These are phyloP conservation scores for Hipposideros larvatus DNA, from an alignment of 2,797 vertebrate genomes.

Conservation along the genomic window DNA sequence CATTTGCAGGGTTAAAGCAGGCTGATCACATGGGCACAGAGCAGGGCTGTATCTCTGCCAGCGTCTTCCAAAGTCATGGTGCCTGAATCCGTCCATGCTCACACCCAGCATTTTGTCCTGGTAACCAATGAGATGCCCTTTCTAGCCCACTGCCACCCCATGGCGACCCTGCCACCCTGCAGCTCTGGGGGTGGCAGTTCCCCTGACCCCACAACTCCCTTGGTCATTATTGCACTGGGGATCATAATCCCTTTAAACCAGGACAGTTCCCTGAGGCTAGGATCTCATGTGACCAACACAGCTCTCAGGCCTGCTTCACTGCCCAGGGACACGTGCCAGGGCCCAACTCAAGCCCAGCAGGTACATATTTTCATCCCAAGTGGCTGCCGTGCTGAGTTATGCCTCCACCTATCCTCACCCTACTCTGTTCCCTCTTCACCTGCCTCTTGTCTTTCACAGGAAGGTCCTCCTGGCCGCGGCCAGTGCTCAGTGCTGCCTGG, in stretches of 20 bases:
- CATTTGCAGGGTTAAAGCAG: not conserved
- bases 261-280: not conserved
- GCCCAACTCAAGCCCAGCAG: rapidly evolving
- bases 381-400: rapidly evolving
- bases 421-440: not conserved
- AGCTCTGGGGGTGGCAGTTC: not conserved
- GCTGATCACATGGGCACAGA: not conserved
- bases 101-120: rapidly evolving
- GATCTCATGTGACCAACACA: not conserved
- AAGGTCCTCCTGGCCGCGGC: not conserved
- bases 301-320: rapidly evolving
- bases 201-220: rapidly evolving
- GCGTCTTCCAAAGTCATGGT: rapidly evolving
- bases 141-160: not conserved
- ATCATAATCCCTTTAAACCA: not conserved
- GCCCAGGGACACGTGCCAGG: rapidly evolving
- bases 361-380: too few relatives aligned
- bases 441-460: rapidly evolving
- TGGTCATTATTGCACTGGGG: not conserved
- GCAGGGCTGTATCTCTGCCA: not conserved
- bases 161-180: too few relatives aligned
- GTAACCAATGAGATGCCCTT: not conserved
- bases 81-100: not conserved
- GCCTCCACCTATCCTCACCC: rapidly evolving
- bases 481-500: rapidly evolving